Evolutionary conservation across 2,797 vertebrate species (phyloP), one percentile per base, ranked within the genome.

Genomic region (Trachops cirrhosus): DNA sequence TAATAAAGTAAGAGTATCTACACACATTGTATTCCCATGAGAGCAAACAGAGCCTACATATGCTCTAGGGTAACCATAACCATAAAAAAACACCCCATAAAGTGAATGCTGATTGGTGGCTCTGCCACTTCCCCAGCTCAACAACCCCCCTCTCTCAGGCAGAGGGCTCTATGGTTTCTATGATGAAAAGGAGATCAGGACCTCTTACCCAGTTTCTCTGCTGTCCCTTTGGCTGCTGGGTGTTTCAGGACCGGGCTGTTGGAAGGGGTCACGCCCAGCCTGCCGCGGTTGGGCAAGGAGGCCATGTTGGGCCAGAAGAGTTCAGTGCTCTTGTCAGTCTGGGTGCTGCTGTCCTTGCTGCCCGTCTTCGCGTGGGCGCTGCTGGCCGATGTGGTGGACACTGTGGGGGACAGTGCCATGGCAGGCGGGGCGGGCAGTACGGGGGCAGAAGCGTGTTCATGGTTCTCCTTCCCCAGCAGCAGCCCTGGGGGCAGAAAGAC

Each of bases 311-410:
- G 98, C 98, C 99, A 99, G 97, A 99, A 98, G 85, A 98, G 98
- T 62, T 99, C 99, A 0, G 98, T 2, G 21, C 97, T 97, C 96
- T 98, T 99, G 94, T 99, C 98, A 0, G 99, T 99, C 98, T 99
- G 99, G 0, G 99, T 99, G 98, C 99, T 98, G 97, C 98, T 99
- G 98, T 99, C 99, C 93, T 98, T 99, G 98, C 99, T 99, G 97
- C 98, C 98, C 0, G 98, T 99, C 97, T 99, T 99, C 0, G 85
- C 54, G 0, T 99, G 99, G 68, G 98, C 97, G 4, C 98, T 98
- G 1, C 98, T 67, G 32, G 97, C 86, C 0, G 98, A 96, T 0
- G 77, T 79, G 0, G 97, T 21, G 18, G 98, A 0, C 0, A 97
- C 93, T 18, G 98, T 70, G 1, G 98, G 98, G 0, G 97, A 93